These are phyloP conservation scores for Dipodomys spectabilis DNA, from an alignment of 2,113 vertebrate genomes.

Conservation along the genomic window DNA sequence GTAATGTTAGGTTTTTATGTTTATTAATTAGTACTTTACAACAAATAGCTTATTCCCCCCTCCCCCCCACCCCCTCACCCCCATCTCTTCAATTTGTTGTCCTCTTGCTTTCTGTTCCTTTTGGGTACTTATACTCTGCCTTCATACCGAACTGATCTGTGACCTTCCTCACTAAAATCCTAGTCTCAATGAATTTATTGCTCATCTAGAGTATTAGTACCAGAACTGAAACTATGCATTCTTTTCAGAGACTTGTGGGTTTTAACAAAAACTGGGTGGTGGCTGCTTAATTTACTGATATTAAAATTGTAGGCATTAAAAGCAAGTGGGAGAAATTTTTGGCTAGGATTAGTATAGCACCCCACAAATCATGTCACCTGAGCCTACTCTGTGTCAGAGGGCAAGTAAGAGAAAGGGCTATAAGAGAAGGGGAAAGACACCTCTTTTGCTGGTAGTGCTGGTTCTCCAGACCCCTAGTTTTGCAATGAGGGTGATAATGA, in stretches of 20 bases:
- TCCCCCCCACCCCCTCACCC: no score
- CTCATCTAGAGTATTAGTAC: background rate
- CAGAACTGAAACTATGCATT: background rate
- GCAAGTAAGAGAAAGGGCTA: background rate
- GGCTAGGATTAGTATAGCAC: background rate
- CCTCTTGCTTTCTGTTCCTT: background rate
- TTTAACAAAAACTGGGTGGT: background rate
- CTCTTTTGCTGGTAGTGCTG: no score
- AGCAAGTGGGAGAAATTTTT: background rate
- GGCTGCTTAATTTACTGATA: background rate
- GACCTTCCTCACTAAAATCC: background rate
- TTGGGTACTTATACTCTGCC: background rate
- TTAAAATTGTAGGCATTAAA: background rate
- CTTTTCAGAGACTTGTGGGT: background rate
- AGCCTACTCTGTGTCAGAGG: background rate
- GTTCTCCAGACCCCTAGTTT: background rate
- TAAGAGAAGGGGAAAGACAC: background rate
- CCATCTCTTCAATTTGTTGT: background rate
- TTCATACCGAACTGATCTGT: background rate
- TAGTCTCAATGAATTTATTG: conserved; percentile 25
- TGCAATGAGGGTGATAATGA: background rate
- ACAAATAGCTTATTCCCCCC: no score
- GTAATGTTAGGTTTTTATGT: background rate
- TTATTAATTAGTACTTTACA: background rate
- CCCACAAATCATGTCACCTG: background rate